Conservation (phyloP, 2,797 vertebrate genomes). For the Vultur gryphus region DNA sequence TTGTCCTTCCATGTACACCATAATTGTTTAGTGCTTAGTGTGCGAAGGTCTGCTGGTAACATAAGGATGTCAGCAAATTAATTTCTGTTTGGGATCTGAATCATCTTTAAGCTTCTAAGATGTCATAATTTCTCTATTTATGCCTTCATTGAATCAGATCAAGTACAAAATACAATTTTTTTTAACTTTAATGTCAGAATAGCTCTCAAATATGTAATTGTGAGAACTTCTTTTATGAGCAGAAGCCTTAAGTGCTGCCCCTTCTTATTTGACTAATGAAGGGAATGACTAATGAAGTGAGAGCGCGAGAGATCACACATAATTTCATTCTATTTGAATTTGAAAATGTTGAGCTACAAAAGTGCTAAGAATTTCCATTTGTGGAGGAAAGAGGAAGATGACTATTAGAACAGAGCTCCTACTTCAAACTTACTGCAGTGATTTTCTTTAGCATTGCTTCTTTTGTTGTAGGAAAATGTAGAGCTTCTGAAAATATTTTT, state of each 20-base stretch:
- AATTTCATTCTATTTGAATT: background rate
- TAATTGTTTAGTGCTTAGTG: background rate
- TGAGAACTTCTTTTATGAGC: background rate
- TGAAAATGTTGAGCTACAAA: background rate
- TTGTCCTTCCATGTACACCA: accelerated
- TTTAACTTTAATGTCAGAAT: background rate
- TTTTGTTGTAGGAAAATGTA: background rate
- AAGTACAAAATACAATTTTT: background rate
- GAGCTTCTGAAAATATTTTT: background rate
- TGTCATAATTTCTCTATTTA: background rate
- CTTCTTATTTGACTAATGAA: constrained; percentile 4
- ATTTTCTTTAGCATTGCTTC: background rate
- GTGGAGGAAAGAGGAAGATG: background rate
- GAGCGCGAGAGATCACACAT: background rate
- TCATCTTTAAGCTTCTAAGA: background rate
- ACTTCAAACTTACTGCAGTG: background rate
- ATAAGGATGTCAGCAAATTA: background rate
- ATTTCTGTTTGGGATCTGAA: background rate
- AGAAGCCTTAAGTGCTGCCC: background rate
- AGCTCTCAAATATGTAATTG: background rate
- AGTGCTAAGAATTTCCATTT: background rate
- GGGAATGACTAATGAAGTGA: background rate
- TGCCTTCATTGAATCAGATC: background rate
- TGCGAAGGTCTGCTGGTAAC: background rate
- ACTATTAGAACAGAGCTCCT: background rate